A percentile compares a stretch with the other conserved stretches of the same genome.
Conservation (phyloP, 1,140 invertebrate species). For the Sipha flava region DNA sequence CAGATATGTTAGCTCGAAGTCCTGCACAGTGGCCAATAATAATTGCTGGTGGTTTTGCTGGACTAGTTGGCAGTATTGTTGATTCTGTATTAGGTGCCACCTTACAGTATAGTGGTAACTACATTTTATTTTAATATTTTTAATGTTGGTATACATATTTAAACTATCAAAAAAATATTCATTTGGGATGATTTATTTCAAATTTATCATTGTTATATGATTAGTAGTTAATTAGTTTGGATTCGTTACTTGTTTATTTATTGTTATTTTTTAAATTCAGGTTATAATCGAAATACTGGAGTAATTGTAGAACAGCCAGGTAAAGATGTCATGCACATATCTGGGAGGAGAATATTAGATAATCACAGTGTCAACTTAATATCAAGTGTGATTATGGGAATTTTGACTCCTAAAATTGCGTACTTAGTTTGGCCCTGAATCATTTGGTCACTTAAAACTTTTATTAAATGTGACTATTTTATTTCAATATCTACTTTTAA, state of each 20-base stretch:
- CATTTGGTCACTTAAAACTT: not conserved
- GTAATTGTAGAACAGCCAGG: conserved; percentile 66
- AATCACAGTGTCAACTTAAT: conserved; percentile 86
- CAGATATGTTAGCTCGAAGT: conserved; percentile 49
- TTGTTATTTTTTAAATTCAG: conserved; percentile 49
- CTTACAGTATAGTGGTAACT: conserved; percentile 71
- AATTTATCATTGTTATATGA: not conserved
- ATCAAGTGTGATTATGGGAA: conserved; percentile 64
- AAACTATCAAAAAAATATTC: too few species aligned
- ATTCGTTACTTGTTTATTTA: not conserved
- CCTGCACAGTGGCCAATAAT: conserved; percentile 77
- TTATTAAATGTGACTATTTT: conserved; percentile 16
- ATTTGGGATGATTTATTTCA: too few species aligned
- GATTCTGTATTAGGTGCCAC: conserved; percentile 79
- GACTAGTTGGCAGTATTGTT: conserved; percentile 69
- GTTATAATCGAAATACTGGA: conserved; percentile 56
- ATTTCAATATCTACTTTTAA: not conserved
- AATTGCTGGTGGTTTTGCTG: conserved; percentile 58
- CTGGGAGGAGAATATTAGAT: conserved; percentile 68
- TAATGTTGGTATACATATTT: too few species aligned
- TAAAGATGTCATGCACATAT: conserved; percentile 63
- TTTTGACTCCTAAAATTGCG: conserved; percentile 63
- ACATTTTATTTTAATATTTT: not conserved
- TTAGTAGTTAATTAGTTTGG: not conserved
- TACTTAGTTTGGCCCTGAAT: conserved; percentile 53